phyloP scores from a whole-genome alignment of 2,113 vertebrate species.

The Ibidorhyncha struthersii region DNA sequence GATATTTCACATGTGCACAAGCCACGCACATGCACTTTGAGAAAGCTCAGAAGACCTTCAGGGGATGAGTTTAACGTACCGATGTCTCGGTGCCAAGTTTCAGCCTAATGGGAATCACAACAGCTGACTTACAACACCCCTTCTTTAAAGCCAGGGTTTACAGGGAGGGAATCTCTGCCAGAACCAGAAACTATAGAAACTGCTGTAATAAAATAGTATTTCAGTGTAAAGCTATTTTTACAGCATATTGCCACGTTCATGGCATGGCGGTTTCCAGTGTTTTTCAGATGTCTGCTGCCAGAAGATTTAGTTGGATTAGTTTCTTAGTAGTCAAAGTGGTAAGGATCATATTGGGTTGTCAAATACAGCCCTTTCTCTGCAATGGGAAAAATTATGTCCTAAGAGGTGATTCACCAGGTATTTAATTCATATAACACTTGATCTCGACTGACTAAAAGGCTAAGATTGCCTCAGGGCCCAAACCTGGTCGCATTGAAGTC shows the following conservation, averaged over 20 bases:
- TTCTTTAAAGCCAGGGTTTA: constrained; percentile 6
- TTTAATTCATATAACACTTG: neutral
- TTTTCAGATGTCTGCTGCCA: constrained; percentile 45
- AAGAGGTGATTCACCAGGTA: constrained; percentile 28
- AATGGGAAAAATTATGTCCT: constrained; percentile 5
- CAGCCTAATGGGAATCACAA: constrained; percentile 57
- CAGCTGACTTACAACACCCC: constrained; percentile 53
- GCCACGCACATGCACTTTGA: neutral
- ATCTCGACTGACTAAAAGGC: neutral
- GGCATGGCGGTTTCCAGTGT: neutral
- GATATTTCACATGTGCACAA: neutral
- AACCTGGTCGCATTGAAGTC: neutral
- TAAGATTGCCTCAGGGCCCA: neutral
- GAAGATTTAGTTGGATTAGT: constrained; percentile 38
- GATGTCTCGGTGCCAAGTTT: constrained; percentile 34
- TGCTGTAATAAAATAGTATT: constrained; percentile 39
- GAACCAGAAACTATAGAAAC: constrained; percentile 59
- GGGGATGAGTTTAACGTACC: constrained; percentile 30
- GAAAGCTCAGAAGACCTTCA: constrained; percentile 42
- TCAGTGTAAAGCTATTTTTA: constrained; percentile 29
- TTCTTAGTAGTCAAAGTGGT: neutral
- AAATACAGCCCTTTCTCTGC: neutral
- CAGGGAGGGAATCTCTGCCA: constrained; percentile 27
- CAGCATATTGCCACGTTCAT: neutral
- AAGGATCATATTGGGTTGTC: neutral